These are phyloP conservation scores for Bombus pascuorum DNA, from an alignment of 1,140 invertebrate species.

Conservation along the genomic window DNA sequence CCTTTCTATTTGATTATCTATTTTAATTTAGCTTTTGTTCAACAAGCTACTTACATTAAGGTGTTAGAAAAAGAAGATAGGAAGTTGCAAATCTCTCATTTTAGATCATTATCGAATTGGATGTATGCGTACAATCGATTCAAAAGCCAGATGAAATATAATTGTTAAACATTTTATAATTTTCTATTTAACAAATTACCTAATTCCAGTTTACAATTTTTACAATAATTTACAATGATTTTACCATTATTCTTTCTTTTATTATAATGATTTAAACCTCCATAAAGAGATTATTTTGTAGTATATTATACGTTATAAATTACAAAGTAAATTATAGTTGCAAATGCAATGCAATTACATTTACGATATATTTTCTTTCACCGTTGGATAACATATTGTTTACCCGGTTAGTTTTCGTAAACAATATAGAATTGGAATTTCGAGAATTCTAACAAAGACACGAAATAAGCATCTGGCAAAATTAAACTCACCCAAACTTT, in stretches of 20 bases:
- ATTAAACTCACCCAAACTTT: slow-evolving; percentile 23
- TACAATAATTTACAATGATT: too few species aligned
- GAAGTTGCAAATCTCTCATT: not conserved
- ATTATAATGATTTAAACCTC: not conserved
- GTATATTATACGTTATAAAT: too few species aligned
- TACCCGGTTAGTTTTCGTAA: not conserved
- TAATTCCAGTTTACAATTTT: not conserved
- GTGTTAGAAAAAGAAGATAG: too few species aligned
- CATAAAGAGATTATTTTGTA: not conserved
- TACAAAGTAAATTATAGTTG: not conserved
- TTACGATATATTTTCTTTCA: not conserved
- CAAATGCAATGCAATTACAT: not conserved
- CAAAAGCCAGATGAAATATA: not conserved
- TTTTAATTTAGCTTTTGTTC: not conserved
- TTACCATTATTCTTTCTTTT: too few species aligned
- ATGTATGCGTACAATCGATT: not conserved
- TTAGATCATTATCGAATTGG: not conserved
- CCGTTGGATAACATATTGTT: not conserved
- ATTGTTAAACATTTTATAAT: too few species aligned
- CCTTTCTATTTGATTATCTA: not conserved
- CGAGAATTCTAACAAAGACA: not conserved
- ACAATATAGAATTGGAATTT: not conserved
- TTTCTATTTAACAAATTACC: not conserved
- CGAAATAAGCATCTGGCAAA: not conserved
- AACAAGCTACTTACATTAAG: not conserved